Evolutionary conservation across 2,797 vertebrate species (phyloP).

Genomic region (Lithobates sylvaticus): DNA sequence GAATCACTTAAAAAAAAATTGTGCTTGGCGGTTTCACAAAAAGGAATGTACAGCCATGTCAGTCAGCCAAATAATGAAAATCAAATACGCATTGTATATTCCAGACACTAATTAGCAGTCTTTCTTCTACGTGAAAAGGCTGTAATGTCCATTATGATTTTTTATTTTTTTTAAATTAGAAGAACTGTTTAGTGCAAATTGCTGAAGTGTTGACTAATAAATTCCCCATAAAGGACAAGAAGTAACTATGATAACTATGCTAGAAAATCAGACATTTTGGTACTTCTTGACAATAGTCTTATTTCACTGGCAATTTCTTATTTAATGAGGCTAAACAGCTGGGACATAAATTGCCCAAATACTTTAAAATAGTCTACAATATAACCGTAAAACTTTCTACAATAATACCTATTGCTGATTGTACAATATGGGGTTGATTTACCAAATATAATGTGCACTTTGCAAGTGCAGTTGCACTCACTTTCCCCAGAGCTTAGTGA

Average conservation of each 20-base stretch:
- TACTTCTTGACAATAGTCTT: constrained; percentile 37
- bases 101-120: constrained; percentile 12
- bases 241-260: neutral
- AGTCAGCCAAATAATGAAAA: constrained; percentile 36
- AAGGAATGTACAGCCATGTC: constrained; percentile 11
- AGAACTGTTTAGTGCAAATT: constrained; percentile 15
- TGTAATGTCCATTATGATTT: neutral
- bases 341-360: neutral
- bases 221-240: constrained; percentile 1
- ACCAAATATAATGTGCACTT: no score
- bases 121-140: neutral
- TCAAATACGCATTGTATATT: constrained; percentile 11
- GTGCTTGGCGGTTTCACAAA: constrained; percentile 5
- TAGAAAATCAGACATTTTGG: neutral
- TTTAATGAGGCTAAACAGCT: neutral
- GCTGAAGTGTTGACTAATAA: neutral
- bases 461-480: no score
- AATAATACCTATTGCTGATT: no score
- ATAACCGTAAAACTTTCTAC: no score
- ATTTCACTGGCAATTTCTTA: constrained; percentile 11
- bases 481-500: no score
- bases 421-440: no score
- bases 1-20: neutral
- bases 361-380: neutral
- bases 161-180: no score